Conservation (phyloP, 1,140 invertebrate species). For the Drosophila tristis region DNA sequence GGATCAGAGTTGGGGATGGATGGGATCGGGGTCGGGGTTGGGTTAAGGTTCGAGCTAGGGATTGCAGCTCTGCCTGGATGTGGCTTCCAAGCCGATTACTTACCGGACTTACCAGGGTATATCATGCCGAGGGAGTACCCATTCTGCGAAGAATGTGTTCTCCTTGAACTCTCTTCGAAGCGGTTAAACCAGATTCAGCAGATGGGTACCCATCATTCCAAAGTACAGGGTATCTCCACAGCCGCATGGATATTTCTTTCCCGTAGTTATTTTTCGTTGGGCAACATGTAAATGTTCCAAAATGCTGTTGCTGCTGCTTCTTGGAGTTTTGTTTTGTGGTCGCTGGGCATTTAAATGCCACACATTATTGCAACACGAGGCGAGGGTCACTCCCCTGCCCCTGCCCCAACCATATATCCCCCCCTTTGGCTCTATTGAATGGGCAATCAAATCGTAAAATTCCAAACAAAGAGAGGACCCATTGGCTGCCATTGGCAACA, state of each 20-base stretch:
- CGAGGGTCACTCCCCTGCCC: conserved; percentile 15
- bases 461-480: conserved; percentile 39
- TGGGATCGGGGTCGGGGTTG: no score
- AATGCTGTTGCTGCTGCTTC: conserved; percentile 41
- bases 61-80: no score
- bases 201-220: neutral
- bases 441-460: conserved; percentile 76
- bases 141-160: no score
- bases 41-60: no score
- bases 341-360: conserved; percentile 73
- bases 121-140: no score
- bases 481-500: conserved; percentile 25
- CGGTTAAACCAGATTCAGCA: no score
- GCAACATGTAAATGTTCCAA: conserved; percentile 67
- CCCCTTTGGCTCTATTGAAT: conserved; percentile 44
- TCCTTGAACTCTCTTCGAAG: no score
- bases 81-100: no score
- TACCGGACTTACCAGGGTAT: no score
- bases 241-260: neutral
- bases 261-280: conserved; percentile 16
- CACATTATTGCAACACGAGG: conserved; percentile 67
- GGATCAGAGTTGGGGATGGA: no score
- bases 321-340: conserved; percentile 77
- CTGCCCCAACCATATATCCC: neutral
- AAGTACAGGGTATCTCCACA: conserved; percentile 5